Conservation (phyloP, 2,797 vertebrate genomes). For the Hippopotamyrus pictus region DNA sequence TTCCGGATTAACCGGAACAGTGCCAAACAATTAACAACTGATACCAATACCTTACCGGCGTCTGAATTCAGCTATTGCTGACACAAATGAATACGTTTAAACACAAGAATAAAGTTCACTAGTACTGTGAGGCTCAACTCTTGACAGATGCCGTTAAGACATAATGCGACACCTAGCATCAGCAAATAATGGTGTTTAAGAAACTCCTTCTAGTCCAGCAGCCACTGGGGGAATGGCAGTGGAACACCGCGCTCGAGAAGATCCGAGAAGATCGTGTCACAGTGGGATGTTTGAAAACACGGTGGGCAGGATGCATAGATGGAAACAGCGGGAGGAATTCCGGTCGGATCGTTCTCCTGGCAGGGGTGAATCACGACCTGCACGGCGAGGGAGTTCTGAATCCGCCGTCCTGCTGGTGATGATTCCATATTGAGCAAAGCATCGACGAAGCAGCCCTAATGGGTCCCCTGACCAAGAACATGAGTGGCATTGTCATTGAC, state of each 20-base stretch:
- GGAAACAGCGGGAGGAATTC: not conserved
- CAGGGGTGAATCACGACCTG: constrained; percentile 22
- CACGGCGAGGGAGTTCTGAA: constrained; percentile 24
- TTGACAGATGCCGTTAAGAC: not conserved
- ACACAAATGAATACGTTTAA: not conserved
- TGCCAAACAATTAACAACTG: not conserved
- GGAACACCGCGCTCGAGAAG: not conserved
- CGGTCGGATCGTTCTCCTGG: not conserved
- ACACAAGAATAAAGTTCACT: not conserved
- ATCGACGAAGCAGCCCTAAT: not conserved
- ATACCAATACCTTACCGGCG: not conserved
- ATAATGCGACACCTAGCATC: not conserved
- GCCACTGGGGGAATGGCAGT: not conserved
- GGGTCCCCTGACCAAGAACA: not conserved
- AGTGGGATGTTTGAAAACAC: not conserved
- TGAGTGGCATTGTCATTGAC: not conserved
- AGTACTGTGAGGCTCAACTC: not conserved
- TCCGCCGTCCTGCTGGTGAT: constrained; percentile 11
- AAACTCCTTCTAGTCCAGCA: not conserved
- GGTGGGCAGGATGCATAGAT: not conserved
- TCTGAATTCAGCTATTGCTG: not conserved
- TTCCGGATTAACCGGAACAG: not conserved
- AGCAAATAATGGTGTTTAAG: not conserved
- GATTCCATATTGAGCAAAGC: not conserved
- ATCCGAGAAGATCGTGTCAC: not conserved